Evolutionary conservation across 2,888 invertebrate species (phyloP), one percentile per base, ranked within the genome.

Genomic region (Serrognathus titanus): DNA sequence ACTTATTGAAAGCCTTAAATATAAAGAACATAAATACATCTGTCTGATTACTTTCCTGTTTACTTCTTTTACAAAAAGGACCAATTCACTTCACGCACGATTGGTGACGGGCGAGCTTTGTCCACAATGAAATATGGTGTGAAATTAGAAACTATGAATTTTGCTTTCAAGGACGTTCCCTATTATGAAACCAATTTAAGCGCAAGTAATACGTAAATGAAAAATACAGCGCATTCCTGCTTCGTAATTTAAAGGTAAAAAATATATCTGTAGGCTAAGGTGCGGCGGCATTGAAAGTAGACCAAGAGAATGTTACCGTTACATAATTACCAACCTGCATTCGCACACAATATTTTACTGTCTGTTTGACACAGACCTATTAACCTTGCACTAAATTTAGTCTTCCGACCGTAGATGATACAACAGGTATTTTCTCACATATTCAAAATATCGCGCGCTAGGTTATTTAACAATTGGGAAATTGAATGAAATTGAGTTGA

Each of bases 321-420:
- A 40, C 51, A 35, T 48, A 59, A 48, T 13, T 16, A 11, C 2
- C 7, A 41, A 41, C 47, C n/a, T 39, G 24, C 47, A 38, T 37
- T 49, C 31, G 38, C 20, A 39, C 12, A 13, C 40, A 53, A 36
- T 46, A 40, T 46, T 51, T 47, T 38, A 54, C 49, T 51, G 57
- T 41, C 12, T 39, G 41, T 49, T 58, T 54, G 58, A 50, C 46
- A 55, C 13, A 59, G 55, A 62, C 62, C 62, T 58, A 60, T 55
- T 59, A 60, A 62, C 58, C 60, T 62, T 60, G 60, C 57, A 36
- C 61, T 56, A 53, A 56, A 31, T 31, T 31, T 1, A 7, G 24
- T 31, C 5, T 31, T 31, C 24, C 5, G 24, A 31, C 24, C 6
- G 24, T 31, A 31, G 24, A 31, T 3, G 24, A 31, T 31, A 31